Base-by-base conservation (phyloP, 2,888 invertebrate species). In the Clostera curtula region DNA sequence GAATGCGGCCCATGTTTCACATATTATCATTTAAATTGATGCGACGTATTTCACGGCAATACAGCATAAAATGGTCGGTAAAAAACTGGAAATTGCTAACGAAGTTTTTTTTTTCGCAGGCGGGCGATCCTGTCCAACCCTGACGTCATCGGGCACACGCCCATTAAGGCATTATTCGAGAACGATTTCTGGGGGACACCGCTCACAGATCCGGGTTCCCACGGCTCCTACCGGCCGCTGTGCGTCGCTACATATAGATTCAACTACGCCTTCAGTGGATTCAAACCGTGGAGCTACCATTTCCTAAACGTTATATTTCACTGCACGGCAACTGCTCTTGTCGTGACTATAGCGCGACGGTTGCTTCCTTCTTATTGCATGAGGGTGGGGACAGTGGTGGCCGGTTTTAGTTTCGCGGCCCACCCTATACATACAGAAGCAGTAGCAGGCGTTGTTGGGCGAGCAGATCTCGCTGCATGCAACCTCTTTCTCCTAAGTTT, bases 131-230 rank as follows among this genome's bases (percentile, higher is more conserved):
- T 96, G 70, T 93, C 93, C 64, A 98, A 98, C 77, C 93, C 93
- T 40, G 98, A 98, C 80, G 89, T 98, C 56, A 88, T 92, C 56
- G 91, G 94, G 37, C 90, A 89, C 52, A 92, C 93, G 36, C 91
- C 96, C 33, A 89, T 96, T 87, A 87, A 87, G 50, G 89, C 90
- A 48, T 87, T 97, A 51, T 90, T 97, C 64, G 88, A 89, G 70
- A 92, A 98, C 84, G 98, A 98, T 85, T 98, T 97, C 84, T 98
- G 98, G 98, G 98, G 98, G 25, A 98, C 97, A 19, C 95, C 97
- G 33, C 86, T 98, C 54, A 89, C 89, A 48, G 95, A 96, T 82
- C 89, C 91, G 41, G 97, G 97, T 26, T 97, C 97, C 7, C 98
- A 98, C 85, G 98, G 98, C 59, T 97, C 97, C 29, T 98, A 97